Percentiles rank a stretch among this genome's conserved stretches.
Conservation (phyloP, 2,797 vertebrate species). For the Hemibagrus guttatus region DNA sequence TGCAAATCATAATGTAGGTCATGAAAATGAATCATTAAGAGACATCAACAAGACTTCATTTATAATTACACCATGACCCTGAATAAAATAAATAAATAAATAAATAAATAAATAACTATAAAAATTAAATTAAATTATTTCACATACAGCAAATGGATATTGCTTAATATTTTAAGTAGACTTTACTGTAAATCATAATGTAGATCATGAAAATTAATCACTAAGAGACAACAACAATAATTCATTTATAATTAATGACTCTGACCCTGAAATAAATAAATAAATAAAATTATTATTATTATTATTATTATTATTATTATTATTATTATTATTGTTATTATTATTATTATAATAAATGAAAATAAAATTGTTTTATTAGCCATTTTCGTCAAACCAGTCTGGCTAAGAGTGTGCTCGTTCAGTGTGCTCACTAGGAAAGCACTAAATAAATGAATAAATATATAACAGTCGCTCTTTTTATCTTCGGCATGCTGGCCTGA, state of each 20-base stretch:
- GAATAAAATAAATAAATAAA: not conserved
- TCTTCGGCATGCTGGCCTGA: not conserved
- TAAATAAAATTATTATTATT: no score
- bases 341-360: no score
- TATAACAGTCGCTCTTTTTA: not conserved
- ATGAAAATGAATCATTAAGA: not conserved
- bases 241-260: not conserved
- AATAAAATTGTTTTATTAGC: no score
- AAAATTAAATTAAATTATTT: not conserved
- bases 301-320: no score
- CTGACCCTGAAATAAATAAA: no score
- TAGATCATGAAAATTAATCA: not conserved
- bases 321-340: no score
- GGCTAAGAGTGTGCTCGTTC: not conserved
- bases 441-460: not conserved
- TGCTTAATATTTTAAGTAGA: not conserved
- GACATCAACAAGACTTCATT: not conserved
- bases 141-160: not conserved
- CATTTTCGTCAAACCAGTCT: not conserved
- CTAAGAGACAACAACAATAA: not conserved
- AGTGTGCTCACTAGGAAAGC: not conserved
- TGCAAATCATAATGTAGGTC: not conserved
- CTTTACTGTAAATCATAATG: not conserved
- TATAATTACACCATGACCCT: not conserved
- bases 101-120: no score